Evolutionary conservation across 2,113 vertebrate genomes (phyloP).

Genomic region (Eptesicus fuscus): DNA sequence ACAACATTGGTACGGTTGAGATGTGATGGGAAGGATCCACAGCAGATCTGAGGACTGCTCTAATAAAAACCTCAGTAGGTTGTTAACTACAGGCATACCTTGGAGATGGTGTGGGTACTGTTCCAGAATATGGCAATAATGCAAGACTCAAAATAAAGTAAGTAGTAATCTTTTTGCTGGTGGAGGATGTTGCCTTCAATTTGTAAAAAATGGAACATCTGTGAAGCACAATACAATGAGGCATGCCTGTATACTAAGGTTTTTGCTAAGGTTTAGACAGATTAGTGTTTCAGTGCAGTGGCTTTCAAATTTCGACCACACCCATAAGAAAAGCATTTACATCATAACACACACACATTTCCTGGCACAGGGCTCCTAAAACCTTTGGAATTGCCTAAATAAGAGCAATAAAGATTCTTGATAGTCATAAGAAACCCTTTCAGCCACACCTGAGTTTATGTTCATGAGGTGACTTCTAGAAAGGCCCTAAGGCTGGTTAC

Average conservation of each 20-base stretch:
- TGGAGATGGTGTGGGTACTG: neutral
- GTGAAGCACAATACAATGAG: neutral
- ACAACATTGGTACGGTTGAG: neutral
- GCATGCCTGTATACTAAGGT: neutral
- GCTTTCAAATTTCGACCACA: neutral
- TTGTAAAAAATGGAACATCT: neutral
- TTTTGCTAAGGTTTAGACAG: conserved; percentile 1
- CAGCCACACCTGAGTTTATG: neutral
- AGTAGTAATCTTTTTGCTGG: neutral
- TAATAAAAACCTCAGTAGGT: neutral
- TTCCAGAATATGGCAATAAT: neutral
- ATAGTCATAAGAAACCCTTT: neutral
- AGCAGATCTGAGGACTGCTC: neutral
- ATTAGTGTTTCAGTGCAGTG: neutral
- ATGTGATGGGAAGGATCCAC: neutral
- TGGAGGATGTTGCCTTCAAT: neutral
- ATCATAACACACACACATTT: neutral
- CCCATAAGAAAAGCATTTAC: neutral
- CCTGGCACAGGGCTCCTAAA: neutral
- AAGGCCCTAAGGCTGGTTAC: neutral
- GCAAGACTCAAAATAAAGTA: neutral
- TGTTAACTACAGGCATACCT: neutral
- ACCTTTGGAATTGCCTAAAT: neutral
- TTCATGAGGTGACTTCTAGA: neutral
- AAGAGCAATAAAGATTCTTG: neutral